These are phyloP conservation scores for Drosophila ananassae DNA, from an alignment of 1,140 invertebrate genomes.

Conservation along the genomic window DNA sequence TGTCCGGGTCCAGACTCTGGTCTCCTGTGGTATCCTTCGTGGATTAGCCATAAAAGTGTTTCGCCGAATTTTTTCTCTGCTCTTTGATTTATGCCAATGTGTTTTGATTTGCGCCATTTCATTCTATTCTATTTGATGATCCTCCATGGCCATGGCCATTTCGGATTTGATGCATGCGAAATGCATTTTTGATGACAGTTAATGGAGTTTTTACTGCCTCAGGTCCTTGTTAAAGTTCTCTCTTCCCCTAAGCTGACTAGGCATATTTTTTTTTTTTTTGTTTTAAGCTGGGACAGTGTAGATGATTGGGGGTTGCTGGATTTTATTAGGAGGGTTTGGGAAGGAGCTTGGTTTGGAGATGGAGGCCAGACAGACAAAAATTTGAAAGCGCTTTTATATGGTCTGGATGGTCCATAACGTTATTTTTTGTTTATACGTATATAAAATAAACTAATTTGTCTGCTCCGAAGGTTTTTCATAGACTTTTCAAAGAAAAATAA, in stretches of 20 bases:
- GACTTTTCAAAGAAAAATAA: neutral
- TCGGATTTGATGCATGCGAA: conserved; percentile 67
- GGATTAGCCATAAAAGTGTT: conserved; percentile 76
- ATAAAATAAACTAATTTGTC: conserved; percentile 46
- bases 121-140: conserved; percentile 77
- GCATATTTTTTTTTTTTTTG: conserved; percentile 62
- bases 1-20: conserved; percentile 30
- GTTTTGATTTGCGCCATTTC: conserved; percentile 78
- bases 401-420: conserved; percentile 37
- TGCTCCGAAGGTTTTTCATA: conserved; percentile 14
- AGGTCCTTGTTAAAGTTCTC: conserved; percentile 30
- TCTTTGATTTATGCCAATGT: conserved; percentile 78
- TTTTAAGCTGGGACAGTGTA: conserved; percentile 31
- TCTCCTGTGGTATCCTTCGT: conserved; percentile 19
- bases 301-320: conserved; percentile 62
- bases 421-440: conserved; percentile 32
- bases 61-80: conserved; percentile 30
- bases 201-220: conserved; percentile 80
- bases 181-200: conserved; percentile 82
- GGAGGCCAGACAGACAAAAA: conserved; percentile 39
- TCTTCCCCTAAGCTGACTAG: conserved; percentile 52
- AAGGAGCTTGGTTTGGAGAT: neutral
- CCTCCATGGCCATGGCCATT: conserved; percentile 1
- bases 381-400: conserved; percentile 44
- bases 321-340: conserved; percentile 29